Evolutionary conservation across 2,797 vertebrate genomes (phyloP), one percentile per base, ranked within the genome.

Genomic region (Hippoglossus hippoglossus): DNA sequence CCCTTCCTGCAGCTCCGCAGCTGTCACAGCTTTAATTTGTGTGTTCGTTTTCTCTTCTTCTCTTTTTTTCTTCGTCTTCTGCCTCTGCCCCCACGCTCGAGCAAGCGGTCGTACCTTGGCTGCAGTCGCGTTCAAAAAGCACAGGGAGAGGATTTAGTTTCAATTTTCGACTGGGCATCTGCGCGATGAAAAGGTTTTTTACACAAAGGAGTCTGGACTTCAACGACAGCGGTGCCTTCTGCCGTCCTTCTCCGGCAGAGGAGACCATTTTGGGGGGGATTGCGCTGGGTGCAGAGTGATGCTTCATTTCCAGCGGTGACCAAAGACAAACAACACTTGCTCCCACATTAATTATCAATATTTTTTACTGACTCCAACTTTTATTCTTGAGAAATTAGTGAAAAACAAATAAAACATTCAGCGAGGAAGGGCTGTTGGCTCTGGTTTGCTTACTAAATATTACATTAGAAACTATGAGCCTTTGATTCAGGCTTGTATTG

Each of bases 1-100:
- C 6, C 6, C 63, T 59, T 67, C 71, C 72, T 74, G 81, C 62
- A 63, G 55, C 84, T 74, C 55, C 2, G 41, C 80, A 81, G 77
- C 84, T 81, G 78, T 83, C 77, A 49, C 75, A 1, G 28, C 72
- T 79, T 75, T 78, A 72, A 83, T 84, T 83, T 79, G 73, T 60
- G 49, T 25, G n/a, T 73, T 82, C 71, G 52, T 73, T 84, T 74
- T 65, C 56, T 71, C 24, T 61, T 51, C 24, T 41, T 10, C 3
- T 58, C 70, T 71, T 59, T 12, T 39, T 39, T 13, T 39, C 12
- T 13, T 1, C 36, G 2, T 12, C 18, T 26, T 22, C 61, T 22
- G 51, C 58, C 6, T 49, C 52, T 25, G 57, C 67, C 69, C 57
- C 57, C 9, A 0, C 34, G 41, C 71, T 78, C 15, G 0, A 71